Percentiles rank a stretch among this genome's conserved stretches.
phyloP scores from a whole-genome alignment of 2,113 vertebrate genomes.

The Hipposideros armiger region DNA sequence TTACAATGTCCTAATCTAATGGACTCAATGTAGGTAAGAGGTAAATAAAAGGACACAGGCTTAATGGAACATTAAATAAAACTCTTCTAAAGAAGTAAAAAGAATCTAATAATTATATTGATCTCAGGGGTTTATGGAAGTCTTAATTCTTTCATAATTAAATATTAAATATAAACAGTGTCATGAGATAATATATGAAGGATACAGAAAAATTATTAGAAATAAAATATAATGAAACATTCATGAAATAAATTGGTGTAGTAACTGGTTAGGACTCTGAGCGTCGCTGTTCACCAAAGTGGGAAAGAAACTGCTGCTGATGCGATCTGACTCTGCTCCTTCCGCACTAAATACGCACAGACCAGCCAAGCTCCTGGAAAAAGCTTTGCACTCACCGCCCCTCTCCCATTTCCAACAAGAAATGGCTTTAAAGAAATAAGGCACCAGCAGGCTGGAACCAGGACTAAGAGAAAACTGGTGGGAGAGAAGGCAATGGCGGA shows the following conservation, averaged over 20 bases:
- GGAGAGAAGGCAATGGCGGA: slow-evolving; percentile 66
- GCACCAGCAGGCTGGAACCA: not conserved
- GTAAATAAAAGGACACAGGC: slow-evolving; percentile 16
- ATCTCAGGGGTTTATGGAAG: not conserved
- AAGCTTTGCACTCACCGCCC: not conserved
- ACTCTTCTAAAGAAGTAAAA: slow-evolving; percentile 12
- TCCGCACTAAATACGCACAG: not conserved
- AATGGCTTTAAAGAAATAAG: slow-evolving; percentile 41
- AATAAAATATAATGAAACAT: slow-evolving; percentile 48
- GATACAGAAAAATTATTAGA: slow-evolving; percentile 38
- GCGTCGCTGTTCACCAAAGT: slow-evolving; percentile 86
- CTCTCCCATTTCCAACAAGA: not conserved
- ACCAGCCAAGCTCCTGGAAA: slow-evolving; percentile 2
- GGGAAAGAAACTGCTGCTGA: slow-evolving; percentile 49
- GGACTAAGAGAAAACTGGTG: not conserved
- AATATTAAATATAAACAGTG: not conserved
- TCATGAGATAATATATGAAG: not conserved
- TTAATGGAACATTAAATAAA: slow-evolving; percentile 36
- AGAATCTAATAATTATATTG: slow-evolving; percentile 30
- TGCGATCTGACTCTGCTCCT: not conserved
- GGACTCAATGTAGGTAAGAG: not conserved
- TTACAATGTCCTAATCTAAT: slow-evolving; percentile 29
- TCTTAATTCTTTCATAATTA: slow-evolving; percentile 15
- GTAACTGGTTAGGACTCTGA: slow-evolving; percentile 80
- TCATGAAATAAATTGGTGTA: slow-evolving; percentile 63